Evolutionary conservation across 2,113 vertebrate genomes (phyloP), one percentile per base, ranked within the genome.

Genomic region (Chamaetylas fuelleborni): DNA sequence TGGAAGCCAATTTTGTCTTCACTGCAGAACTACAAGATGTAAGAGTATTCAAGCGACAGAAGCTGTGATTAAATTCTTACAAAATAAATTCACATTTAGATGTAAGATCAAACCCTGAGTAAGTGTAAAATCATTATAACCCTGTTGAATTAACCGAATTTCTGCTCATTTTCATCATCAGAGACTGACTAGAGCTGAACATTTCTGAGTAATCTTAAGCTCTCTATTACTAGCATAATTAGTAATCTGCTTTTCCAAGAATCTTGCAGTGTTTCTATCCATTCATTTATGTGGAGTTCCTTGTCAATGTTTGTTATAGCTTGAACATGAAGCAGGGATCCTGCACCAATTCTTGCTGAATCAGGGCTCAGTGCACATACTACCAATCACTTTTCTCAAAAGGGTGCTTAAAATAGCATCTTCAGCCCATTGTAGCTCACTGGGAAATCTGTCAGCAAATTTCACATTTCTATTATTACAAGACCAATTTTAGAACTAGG

Each of bases 361-460:
- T 95, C 92, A 96, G 81, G 50, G 64, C 71, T 93, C 64, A 78
- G 56, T 33, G n/a, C 45, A 51, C 60, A 11, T 47, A 88, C 67
- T 84, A 94, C 85, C 71, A 81, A 95, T 71, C 53, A 36, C 65
- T 93, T 78, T 84, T 81, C 90, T 88, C 65, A 78, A 56, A 88
- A 70, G 45, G 12, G 64, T 92, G 79, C 60, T 95, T 90, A 95
- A 96, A 95, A 96, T 94, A 96, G 90, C 80, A 92, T 56, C 60
- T 77, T 90, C 67, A 95, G 60, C 88, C 76, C 76, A 45, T 80
- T 3, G 1, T 24, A 81, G 90, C 69, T 93, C 85, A 67, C 67
- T 92, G 93, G 94, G 88, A 95, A 95, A 94, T 88, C 93, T 94
- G 90, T 97, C 95, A 96, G 95, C 85, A 94, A 88, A 92, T 95